Evolutionary conservation across 2,888 invertebrate genomes (phyloP), one percentile per base, ranked within the genome.

Genomic region (Tubulanus polymorphus): DNA sequence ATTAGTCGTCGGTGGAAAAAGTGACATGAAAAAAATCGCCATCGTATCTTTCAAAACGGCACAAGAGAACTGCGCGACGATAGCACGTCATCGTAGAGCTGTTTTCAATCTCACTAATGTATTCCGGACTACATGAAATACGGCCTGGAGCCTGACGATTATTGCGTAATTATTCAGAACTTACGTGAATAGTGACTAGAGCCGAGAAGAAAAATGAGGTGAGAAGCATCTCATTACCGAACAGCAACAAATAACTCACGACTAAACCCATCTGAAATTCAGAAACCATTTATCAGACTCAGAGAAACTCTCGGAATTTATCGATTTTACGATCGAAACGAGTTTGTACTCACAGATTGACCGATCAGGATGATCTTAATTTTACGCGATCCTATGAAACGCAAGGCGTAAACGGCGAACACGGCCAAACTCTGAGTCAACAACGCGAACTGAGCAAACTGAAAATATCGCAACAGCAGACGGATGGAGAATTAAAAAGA

Each of bases 371-470:
- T 71, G 35, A 79, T 69, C 52, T 78, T 75, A 27, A 82, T 69
- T 35, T 78, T 74, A 12, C 62, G 61, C 20, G 69, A 63, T 28
- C 68, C 70, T 41, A 82, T 73, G 51, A 79, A 79, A 23, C 78
- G 79, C 8, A 83, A 65, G n/a, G 80, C 67, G 64, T 88, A 89
- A 63, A 88, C 84, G 1, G 86, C 80, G 68, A 89, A 86, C 61
- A 91, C 82, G 2, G 89, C 87, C 3, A 87, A 78, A 0, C 86
- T 82, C 76, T 92, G 91, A 0, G 89, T 89, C 2, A 88, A 82
- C 65, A 91, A 85, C 55, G 90, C 86, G 70, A 91, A 89, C 67
- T 90, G 90, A 0, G 90, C 86, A 81, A 93, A 91, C 79, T 92
- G 88, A 87, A 90, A 89, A 64, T 86, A 74, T n/a, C n/a, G n/a